A percentile compares a stretch with the other conserved stretches of the same genome.
Conservation (phyloP, 2,113 vertebrate species). For the Megaptera novaeangliae region DNA sequence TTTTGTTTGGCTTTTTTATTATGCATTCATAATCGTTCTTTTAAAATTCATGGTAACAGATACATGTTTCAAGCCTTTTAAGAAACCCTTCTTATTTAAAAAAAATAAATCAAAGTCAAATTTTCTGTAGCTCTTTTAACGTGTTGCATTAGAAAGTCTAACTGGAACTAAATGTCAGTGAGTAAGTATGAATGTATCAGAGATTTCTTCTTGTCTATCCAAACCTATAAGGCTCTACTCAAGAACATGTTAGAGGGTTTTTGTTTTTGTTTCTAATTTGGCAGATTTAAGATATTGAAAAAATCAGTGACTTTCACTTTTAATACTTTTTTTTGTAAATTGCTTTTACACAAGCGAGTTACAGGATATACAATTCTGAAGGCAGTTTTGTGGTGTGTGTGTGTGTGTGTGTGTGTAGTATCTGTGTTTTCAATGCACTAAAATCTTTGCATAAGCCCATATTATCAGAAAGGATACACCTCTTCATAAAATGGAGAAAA, state of each 20-base stretch:
- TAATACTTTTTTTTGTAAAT: not conserved
- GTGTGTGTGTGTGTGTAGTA: not conserved
- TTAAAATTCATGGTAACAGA: conserved; percentile 75
- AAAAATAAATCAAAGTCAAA: conserved; percentile 71
- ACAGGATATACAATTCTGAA: not conserved
- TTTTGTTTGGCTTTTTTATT: conserved; percentile 74
- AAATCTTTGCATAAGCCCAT: not conserved
- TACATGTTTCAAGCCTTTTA: conserved; percentile 69
- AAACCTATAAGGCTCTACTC: not conserved
- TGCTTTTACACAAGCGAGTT: not conserved
- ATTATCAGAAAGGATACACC: not conserved
- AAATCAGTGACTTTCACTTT: not conserved
- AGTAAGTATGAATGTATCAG: not conserved
- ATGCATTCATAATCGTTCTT: conserved; percentile 75
- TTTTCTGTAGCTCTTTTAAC: conserved; percentile 60
- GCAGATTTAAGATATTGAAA: not conserved
- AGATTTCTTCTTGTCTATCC: not conserved
- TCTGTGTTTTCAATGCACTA: not conserved
- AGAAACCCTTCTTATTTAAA: conserved; percentile 53
- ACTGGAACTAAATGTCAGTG: not conserved
- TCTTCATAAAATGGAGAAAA: conserved; percentile 7
- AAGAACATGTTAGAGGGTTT: not conserved
- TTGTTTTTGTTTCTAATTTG: not conserved
- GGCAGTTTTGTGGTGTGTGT: not conserved
- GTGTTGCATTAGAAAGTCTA: not conserved